Conservation (phyloP, 1,140 invertebrate genomes). For the Caenorhabditis briggsae region DNA sequence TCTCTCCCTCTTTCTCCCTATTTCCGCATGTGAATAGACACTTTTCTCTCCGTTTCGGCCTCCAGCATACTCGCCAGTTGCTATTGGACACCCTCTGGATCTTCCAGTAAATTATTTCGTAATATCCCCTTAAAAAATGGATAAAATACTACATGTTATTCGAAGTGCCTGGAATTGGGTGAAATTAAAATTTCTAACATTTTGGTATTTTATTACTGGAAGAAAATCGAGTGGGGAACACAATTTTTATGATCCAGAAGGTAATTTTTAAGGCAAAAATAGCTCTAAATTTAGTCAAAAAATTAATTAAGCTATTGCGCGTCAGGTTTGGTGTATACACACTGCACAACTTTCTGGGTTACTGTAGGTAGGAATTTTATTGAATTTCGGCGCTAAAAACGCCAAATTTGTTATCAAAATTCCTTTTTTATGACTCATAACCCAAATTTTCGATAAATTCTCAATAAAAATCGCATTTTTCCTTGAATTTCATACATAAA, state of each 20-base stretch:
- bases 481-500: no score
- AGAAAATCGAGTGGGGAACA: background rate
- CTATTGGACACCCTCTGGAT: slow-evolving; percentile 29
- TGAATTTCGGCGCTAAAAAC: background rate
- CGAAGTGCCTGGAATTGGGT: slow-evolving; percentile 20
- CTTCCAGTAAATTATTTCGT: background rate
- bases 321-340: background rate
- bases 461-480: background rate
- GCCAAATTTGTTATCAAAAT: background rate
- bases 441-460: background rate
- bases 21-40: slow-evolving; percentile 3
- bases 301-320: background rate
- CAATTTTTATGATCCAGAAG: slow-evolving; percentile 44
- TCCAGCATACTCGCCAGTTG: background rate
- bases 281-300: background rate
- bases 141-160: background rate
- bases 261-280: background rate
- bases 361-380: background rate
- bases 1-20: background rate
- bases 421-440: background rate
- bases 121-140: background rate
- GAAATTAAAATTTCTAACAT: slow-evolving; percentile 20
- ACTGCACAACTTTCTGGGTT: background rate
- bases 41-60: no score
- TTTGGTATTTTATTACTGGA: background rate